Evolutionary conservation across 1,140 invertebrate species (phyloP).

Genomic region (Scaptomyza graminum): DNA sequence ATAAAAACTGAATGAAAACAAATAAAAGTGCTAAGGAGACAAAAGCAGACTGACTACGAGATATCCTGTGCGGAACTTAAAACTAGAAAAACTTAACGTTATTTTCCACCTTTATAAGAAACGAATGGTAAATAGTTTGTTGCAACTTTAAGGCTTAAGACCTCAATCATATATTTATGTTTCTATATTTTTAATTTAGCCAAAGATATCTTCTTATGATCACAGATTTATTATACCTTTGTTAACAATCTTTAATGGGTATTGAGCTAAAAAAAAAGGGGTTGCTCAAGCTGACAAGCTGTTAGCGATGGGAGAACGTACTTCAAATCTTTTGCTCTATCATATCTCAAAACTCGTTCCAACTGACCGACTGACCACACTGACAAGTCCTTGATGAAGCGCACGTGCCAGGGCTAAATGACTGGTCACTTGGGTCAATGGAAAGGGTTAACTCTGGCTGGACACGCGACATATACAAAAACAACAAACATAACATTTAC

Average conservation of each 20-base stretch:
- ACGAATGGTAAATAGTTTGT: too few relatives aligned
- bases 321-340: neutral
- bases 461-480: constrained; percentile 56
- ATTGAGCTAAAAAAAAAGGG: constrained; percentile 1
- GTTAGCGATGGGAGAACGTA: neutral
- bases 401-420: constrained; percentile 55
- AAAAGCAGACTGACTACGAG: neutral
- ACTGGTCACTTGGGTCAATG: constrained; percentile 57
- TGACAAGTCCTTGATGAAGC: constrained; percentile 59
- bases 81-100: neutral
- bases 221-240: neutral
- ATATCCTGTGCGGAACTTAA: neutral
- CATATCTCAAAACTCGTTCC: neutral
- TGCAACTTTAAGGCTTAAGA: too few relatives aligned
- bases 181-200: neutral
- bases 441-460: constrained; percentile 54
- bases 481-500: constrained; percentile 46
- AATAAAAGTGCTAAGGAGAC: constrained; percentile 43
- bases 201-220: neutral
- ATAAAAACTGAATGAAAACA: constrained; percentile 52
- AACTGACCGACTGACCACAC: constrained; percentile 55
- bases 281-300: constrained; percentile 2
- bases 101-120: too few relatives aligned
- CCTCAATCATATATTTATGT: too few relatives aligned
- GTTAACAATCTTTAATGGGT: neutral